phyloP scores from a whole-genome alignment of 2,797 vertebrate genomes.

The Buphagus erythrorhynchus region DNA sequence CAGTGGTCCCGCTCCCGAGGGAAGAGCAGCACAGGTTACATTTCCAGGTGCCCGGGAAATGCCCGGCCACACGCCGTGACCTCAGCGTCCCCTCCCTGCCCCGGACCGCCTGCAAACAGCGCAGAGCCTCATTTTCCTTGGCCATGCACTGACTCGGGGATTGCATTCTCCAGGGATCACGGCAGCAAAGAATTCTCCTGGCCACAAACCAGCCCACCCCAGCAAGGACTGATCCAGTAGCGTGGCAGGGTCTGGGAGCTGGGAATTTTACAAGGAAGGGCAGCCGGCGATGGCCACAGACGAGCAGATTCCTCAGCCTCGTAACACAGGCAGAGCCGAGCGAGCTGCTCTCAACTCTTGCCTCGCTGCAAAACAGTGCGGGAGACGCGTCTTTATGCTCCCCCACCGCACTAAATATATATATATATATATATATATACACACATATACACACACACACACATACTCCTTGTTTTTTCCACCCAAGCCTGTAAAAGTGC shows the following conservation, averaged over 20 bases:
- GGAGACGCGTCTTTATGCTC: not conserved
- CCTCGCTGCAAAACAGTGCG: not conserved
- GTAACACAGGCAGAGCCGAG: not conserved
- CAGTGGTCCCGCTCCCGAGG: not conserved
- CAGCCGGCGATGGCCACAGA: not conserved
- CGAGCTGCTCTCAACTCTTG: not conserved
- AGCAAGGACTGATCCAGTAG: slow-evolving; percentile 6
- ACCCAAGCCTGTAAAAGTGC: slow-evolving; percentile 31
- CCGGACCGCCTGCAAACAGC: not conserved
- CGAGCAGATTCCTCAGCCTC: slow-evolving; percentile 7
- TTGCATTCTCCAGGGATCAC: not conserved
- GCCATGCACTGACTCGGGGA: not conserved
- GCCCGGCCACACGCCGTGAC: not conserved
- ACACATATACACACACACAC: accelerated
- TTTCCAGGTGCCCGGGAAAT: not conserved
- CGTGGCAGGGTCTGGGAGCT: not conserved
- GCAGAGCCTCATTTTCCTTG: not conserved
- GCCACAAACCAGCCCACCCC: not conserved
- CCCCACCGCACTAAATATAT: not conserved
- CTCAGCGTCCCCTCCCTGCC: not conserved
- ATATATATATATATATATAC: not conserved
- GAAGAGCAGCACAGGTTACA: not conserved
- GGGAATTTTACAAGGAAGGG: not conserved
- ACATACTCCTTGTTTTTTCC: slow-evolving; percentile 11
- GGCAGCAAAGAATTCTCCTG: not conserved